A percentile compares a stretch with the other conserved stretches of the same genome.
Evolutionary conservation across 2,888 invertebrate genomes (phyloP).

Genomic region (Trissolcus japonicus): DNA sequence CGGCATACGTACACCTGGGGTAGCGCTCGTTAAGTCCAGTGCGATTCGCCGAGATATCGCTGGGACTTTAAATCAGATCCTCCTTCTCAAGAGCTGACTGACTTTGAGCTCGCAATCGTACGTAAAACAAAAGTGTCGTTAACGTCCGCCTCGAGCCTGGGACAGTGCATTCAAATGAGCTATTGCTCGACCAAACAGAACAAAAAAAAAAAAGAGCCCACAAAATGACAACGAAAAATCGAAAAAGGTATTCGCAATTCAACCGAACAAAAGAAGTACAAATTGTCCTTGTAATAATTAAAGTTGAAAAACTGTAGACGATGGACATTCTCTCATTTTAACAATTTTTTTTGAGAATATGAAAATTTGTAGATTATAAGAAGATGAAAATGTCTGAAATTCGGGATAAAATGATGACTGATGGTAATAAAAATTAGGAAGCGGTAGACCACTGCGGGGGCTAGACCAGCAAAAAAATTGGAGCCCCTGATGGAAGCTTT

Average conservation of each 20-base stretch:
- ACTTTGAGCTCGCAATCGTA: conserved; percentile 61
- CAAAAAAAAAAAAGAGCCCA: conserved; percentile 65
- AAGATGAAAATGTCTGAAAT: too few species aligned
- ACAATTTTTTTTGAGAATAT: background rate
- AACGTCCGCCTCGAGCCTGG: conserved; percentile 65
- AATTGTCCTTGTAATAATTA: conserved; percentile 1
- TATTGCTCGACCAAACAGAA: conserved; percentile 64
- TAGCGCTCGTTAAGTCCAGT: conserved; percentile 70
- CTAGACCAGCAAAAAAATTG: conserved; percentile 55
- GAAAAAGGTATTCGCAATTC: conserved; percentile 39
- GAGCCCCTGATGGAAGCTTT: conserved; percentile 60
- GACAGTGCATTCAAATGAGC: conserved; percentile 71
- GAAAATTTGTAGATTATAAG: too few species aligned
- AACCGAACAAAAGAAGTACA: conserved; percentile 3
- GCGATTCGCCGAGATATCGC: conserved; percentile 71
- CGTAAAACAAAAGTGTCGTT: conserved; percentile 73
- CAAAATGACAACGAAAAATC: conserved; percentile 64
- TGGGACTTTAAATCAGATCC: conserved; percentile 71
- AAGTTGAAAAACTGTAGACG: too few species aligned
- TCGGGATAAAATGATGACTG: too few species aligned
- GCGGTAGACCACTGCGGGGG: conserved; percentile 29
- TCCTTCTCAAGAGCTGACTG: conserved; percentile 60
- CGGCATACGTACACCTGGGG: conserved; percentile 61
- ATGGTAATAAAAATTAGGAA: too few species aligned
- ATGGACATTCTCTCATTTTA: too few species aligned